phyloP scores from a whole-genome alignment of 2,888 invertebrate genomes.

The Beris morrisii region DNA sequence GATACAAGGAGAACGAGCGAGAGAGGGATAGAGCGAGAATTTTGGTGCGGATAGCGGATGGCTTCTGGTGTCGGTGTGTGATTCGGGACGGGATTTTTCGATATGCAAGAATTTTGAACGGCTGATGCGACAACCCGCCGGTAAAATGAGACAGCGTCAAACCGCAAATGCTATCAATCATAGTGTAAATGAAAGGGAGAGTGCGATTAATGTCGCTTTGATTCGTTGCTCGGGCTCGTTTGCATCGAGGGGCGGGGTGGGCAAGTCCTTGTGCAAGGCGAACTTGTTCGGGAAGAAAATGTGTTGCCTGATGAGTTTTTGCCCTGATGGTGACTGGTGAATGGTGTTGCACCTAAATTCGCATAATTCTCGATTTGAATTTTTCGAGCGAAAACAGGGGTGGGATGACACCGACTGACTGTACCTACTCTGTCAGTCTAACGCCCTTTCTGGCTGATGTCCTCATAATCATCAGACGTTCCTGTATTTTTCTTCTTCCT shows the following conservation, averaged over 20 bases:
- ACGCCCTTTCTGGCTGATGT: no score
- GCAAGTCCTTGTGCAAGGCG: no score
- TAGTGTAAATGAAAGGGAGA: conserved; percentile 44
- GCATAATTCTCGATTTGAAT: no score
- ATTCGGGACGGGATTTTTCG: no score
- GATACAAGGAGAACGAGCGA: no score
- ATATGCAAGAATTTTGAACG: not conserved
- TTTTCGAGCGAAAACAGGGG: no score
- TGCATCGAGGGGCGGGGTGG: not conserved
- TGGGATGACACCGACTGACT: no score
- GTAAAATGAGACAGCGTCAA: conserved; percentile 34
- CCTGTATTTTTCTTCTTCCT: not conserved
- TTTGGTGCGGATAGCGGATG: no score
- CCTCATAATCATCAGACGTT: no score
- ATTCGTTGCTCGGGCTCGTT: conserved; percentile 38
- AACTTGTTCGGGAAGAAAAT: not conserved
- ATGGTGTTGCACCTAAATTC: not conserved
- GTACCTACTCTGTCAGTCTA: no score
- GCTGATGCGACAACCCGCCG: conserved; percentile 16
- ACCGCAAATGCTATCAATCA: conserved; percentile 43
- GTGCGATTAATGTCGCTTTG: conserved; percentile 44
- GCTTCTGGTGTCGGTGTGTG: no score
- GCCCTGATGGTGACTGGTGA: not conserved
- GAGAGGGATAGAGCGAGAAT: no score
- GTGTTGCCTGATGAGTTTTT: not conserved